These are phyloP conservation scores for Belonocnema kinseyi DNA, from an alignment of 1,140 invertebrate genomes.

Conservation along the genomic window DNA sequence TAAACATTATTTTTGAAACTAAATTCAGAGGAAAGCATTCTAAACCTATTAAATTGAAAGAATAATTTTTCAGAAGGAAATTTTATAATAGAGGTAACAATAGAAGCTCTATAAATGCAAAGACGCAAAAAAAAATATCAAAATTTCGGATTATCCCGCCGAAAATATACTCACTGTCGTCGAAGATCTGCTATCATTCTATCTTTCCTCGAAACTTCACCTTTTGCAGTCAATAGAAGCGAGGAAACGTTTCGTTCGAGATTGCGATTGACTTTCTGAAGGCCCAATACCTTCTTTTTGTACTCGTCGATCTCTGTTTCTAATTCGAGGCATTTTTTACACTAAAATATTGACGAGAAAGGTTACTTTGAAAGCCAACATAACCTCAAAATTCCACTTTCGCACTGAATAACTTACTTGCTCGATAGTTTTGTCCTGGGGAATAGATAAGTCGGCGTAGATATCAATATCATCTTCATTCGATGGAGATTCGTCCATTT, in stretches of 20 bases:
- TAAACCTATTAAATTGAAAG: too few species aligned
- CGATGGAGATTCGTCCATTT: slow-evolving; percentile 27
- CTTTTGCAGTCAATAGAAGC: slow-evolving; percentile 72
- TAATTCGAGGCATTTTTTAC: slow-evolving; percentile 44
- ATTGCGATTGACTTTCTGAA: slow-evolving; percentile 55
- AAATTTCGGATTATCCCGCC: neutral
- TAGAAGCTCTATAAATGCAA: too few species aligned
- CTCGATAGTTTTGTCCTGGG: slow-evolving; percentile 38
- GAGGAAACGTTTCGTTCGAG: slow-evolving; percentile 71
- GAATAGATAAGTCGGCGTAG: slow-evolving; percentile 63
- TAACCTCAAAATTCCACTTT: slow-evolving; percentile 25
- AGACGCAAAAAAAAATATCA: neutral
- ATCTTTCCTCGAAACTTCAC: slow-evolving; percentile 74
- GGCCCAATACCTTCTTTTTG: slow-evolving; percentile 39
- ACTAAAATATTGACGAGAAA: slow-evolving; percentile 38
- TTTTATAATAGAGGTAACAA: too few species aligned
- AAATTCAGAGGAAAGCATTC: too few species aligned
- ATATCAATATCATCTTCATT: slow-evolving; percentile 69
- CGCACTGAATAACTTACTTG: slow-evolving; percentile 40
- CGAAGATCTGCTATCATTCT: slow-evolving; percentile 68
- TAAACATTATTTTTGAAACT: too few species aligned
- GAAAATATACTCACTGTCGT: slow-evolving; percentile 57
- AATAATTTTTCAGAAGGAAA: too few species aligned
- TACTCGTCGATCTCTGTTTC: slow-evolving; percentile 50
- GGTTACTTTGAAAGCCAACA: slow-evolving; percentile 41